Base-by-base conservation (phyloP, 2,888 invertebrate species). In the Drosophila imparisetae region DNA sequence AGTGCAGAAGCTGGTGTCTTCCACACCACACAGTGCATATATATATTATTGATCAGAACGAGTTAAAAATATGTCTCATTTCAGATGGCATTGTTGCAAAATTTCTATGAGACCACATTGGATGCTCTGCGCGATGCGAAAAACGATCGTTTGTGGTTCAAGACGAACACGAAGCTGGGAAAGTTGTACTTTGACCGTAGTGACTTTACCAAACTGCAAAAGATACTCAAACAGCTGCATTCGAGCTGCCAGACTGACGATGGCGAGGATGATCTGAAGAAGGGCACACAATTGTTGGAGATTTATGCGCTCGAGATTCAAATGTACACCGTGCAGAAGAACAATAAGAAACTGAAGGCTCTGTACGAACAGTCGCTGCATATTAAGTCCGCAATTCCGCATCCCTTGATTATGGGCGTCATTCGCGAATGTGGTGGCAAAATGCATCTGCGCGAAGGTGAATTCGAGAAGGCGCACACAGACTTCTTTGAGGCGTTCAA, bases 401-500 rank as follows among this genome's bases (percentile, higher is more conserved):
- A 99, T 95, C 99, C 99, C 4, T 94, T 99, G 36, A 99, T 99
- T 86, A 99, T 99, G 99, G 99, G 99, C 18, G 99, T 99, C 38
- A 99, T 99, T 74, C 95, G 99, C 96, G 99, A 99, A 94, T 99
- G 99, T 93, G 99, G 99, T 7, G 99, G 99, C 0, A 99, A 99
- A 93, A 99, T 99, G 99, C 99, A 99, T 93, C 94, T 99, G 53
- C 95, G 99, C 29, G 99, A 99, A 94, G 98, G 98, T 6, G 99
- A 99, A 93, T 99, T 99, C 93, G 99, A 99, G 92, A 97, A 98
- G 92, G 99, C 99, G 1, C 99, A 99, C 93, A 99, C 99, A 11
- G 99, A 99, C 93, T 99, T 99, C 93, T 99, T 99, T 93, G 99
- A 99, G 93, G 99, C 99, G 4, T 99, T 99, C 93, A 99, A 99